These are phyloP conservation scores for Drosophila ohnishii DNA, from an alignment of 1,140 invertebrate species.

Conservation along the genomic window DNA sequence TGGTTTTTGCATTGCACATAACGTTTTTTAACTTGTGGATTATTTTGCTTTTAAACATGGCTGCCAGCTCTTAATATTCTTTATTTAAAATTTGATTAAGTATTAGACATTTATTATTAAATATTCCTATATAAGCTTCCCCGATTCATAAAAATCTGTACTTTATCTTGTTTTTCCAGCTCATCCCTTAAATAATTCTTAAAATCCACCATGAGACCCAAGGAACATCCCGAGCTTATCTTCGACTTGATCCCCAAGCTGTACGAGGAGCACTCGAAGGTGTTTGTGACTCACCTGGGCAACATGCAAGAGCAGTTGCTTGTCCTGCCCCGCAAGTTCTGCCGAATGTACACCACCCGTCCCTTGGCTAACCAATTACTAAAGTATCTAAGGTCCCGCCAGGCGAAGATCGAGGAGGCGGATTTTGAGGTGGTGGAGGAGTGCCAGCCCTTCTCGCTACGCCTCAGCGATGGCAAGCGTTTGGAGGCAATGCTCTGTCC, in stretches of 20 bases:
- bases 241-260: slow-evolving; percentile 62
- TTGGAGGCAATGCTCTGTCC: slow-evolving; percentile 60
- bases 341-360: slow-evolving; percentile 63
- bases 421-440: slow-evolving; percentile 57
- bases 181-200: neutral
- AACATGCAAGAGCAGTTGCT: slow-evolving; percentile 42
- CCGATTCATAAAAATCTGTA: neutral
- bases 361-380: slow-evolving; percentile 49
- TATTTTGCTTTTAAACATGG: no score
- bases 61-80: neutral
- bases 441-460: slow-evolving; percentile 35
- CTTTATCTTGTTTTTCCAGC: neutral
- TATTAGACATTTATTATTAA: neutral
- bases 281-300: slow-evolving; percentile 49
- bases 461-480: slow-evolving; percentile 52
- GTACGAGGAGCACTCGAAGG: slow-evolving; percentile 51
- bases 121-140: neutral
- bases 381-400: slow-evolving; percentile 21
- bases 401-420: slow-evolving; percentile 25
- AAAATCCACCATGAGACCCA: slow-evolving; percentile 33
- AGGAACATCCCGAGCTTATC: slow-evolving; percentile 57
- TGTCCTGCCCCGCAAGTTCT: slow-evolving; percentile 48
- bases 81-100: neutral
- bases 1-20: no score
- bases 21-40: no score